phyloP scores from a whole-genome alignment of 2,888 invertebrate genomes.

The Drosophila pullipes region DNA sequence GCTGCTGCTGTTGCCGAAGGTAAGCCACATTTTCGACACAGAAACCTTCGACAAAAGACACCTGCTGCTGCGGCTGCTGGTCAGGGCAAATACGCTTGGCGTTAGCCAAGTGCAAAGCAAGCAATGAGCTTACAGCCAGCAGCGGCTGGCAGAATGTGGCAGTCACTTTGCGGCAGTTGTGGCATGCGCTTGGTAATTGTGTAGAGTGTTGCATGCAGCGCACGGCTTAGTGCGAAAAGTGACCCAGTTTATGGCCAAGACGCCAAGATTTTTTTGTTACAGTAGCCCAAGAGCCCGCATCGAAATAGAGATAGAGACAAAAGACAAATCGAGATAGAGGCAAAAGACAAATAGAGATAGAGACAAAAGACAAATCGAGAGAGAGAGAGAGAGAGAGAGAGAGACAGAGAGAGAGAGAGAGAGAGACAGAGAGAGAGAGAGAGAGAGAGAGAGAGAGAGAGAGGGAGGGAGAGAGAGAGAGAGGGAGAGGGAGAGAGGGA shows the following conservation, averaged over 20 bases:
- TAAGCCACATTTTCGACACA: conserved; percentile 76
- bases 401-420: no score
- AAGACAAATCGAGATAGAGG: no score
- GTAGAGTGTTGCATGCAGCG: conserved; percentile 44
- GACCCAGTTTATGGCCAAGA: conserved; percentile 62
- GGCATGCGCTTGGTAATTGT: conserved; percentile 75
- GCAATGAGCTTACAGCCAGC: conserved; percentile 56
- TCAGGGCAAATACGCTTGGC: conserved; percentile 31
- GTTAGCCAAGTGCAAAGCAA: conserved; percentile 47
- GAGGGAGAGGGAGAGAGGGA: neutral
- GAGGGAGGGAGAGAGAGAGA: no score
- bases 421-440: no score
- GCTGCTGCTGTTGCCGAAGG: conserved; percentile 58
- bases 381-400: no score
- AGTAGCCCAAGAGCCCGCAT: conserved; percentile 47
- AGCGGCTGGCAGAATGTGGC: conserved; percentile 24
- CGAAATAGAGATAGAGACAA: neutral
- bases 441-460: no score
- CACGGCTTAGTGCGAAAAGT: conserved; percentile 45
- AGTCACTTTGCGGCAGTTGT: conserved; percentile 14
- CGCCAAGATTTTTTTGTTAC: conserved; percentile 24
- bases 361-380: no score
- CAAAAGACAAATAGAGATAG: neutral
- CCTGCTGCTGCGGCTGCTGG: conserved; percentile 53
- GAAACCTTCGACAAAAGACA: conserved; percentile 62